Base-by-base conservation (phyloP, 2,888 invertebrate genomes). In the Himalopsyche tibetana region DNA sequence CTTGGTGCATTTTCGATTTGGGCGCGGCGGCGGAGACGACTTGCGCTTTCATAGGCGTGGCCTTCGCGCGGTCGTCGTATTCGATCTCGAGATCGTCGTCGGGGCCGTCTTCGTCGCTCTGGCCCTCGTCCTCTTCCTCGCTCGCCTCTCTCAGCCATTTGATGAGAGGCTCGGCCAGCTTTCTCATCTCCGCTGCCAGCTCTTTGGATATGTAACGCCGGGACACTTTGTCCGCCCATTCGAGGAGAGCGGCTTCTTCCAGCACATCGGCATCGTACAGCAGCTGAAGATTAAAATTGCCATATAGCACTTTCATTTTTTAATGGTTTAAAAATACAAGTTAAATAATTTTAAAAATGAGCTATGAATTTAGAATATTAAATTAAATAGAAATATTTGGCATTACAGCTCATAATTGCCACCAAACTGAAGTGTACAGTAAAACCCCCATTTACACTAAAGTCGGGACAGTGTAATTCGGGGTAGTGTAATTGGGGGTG, bases 131-230 rank as follows among this genome's bases (percentile, higher is more conserved):
- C 89, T 96, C 96, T 91, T 98, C 98, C 91, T 99, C 99, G 91
- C 99, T 99, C 87, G 99, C 99, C 91, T 99, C 98, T 91, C 97
- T 95, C 89, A 99, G 94, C 99, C 99, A 99, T 90, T 96, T 98
- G 88, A 99, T 95, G 93, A 99, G 98, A 86, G 98, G 98, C 90
- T 96, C 95, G 84, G 98, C 99, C 90, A 97, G 96, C 89, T 96
- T 96, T 89, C 98, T 97, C 91, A 99, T 98, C 91, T 99, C 98
- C 88, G 96, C 96, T 87, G 97, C 96, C 87, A 98, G 92, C 91
- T 99, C 99, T 91, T 97, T 97, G 86, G 96, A 94, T 82, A 99
- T 98, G 92, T 98, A 98, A 92, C 99, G 99, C 93, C 97, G 98
- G 90, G 96, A 97, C 84, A 98, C 97, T 94, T 99, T 99, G 89